Evolutionary conservation across 2,888 invertebrate species (phyloP).

Genomic region (Cremastobaeus sp.): DNA sequence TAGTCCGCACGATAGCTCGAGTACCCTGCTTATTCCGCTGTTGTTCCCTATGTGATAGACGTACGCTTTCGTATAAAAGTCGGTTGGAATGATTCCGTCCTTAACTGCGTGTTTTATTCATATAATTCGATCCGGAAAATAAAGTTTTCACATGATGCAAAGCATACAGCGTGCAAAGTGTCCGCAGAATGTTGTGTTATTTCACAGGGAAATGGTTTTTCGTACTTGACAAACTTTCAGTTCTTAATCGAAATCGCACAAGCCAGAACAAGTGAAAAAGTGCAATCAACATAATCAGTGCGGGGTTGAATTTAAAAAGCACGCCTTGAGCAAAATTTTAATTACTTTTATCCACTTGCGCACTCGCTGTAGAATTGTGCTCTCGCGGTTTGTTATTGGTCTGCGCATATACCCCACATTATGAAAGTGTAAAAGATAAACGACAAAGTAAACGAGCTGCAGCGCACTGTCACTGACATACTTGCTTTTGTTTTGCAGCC

Average conservation of each 20-base stretch:
- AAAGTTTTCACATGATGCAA: too few species aligned
- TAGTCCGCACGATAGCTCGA: slow-evolving; percentile 57
- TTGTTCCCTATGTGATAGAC: slow-evolving; percentile 26
- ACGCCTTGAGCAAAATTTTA: not conserved
- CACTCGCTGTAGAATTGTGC: too few species aligned
- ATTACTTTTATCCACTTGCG: slow-evolving; percentile 10
- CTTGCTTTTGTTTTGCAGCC: slow-evolving; percentile 79
- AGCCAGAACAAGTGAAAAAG: slow-evolving; percentile 13
- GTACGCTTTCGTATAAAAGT: slow-evolving; percentile 43
- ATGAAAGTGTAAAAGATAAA: slow-evolving; percentile 14
- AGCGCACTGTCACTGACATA: slow-evolving; percentile 21
- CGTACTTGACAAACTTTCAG: not conserved
- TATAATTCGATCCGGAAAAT: too few species aligned
- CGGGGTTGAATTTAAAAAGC: slow-evolving; percentile 4
- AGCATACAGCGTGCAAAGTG: too few species aligned
- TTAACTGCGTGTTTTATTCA: slow-evolving; percentile 18
- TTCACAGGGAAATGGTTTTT: too few species aligned
- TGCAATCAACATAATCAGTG: slow-evolving; percentile 24
- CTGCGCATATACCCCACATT: too few species aligned
- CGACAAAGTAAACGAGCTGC: slow-evolving; percentile 14
- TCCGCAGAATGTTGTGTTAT: too few species aligned
- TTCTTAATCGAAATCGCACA: slow-evolving; percentile 27
- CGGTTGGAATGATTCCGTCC: slow-evolving; percentile 33
- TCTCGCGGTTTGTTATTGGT: too few species aligned
- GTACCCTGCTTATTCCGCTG: slow-evolving; percentile 44